A percentile compares a stretch with the other conserved stretches of the same genome.
phyloP scores from a whole-genome alignment of 2,113 vertebrate genomes.

The Balaenoptera acutorostrata region DNA sequence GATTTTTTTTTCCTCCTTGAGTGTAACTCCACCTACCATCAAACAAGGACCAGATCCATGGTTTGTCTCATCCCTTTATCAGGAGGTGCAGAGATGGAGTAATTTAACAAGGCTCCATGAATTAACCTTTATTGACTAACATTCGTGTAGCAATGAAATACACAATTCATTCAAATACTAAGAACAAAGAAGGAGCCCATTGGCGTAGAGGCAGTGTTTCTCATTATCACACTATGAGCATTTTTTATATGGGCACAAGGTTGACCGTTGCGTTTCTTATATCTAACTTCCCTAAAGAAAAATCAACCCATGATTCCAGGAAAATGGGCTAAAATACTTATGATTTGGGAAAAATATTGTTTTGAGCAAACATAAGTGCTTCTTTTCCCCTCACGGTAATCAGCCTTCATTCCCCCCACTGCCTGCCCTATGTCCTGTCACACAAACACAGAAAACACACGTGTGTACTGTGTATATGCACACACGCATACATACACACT shows the following conservation, averaged over 20 bases:
- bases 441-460: neutral
- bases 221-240: neutral
- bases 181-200: neutral
- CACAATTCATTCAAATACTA: neutral
- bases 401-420: neutral
- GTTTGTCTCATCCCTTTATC: neutral
- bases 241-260: neutral
- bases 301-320: neutral
- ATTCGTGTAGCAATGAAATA: neutral
- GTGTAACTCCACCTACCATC: neutral
- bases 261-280: neutral
- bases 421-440: neutral
- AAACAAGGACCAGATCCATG: neutral
- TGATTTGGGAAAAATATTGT: neutral
- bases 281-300: neutral
- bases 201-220: neutral
- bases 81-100: neutral
- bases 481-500: neutral
- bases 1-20: neutral
- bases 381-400: neutral
- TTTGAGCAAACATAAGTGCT: neutral
- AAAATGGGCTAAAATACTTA: neutral
- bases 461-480: fast-evolving
- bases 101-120: neutral
- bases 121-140: neutral